Conservation (phyloP, 2,888 invertebrate species). For the Parnassius smintheus region DNA sequence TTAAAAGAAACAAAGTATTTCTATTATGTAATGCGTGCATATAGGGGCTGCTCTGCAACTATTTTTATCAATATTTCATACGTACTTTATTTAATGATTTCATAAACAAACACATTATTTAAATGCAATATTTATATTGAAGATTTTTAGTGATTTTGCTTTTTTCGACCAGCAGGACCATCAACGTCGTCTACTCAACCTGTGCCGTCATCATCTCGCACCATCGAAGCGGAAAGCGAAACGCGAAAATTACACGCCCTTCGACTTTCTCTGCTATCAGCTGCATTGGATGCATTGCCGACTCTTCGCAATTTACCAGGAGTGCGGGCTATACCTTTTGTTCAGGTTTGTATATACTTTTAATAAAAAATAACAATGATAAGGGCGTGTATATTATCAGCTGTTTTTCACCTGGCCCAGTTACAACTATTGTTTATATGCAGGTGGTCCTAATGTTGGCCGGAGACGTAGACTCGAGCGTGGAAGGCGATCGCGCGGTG, state of each 20-base stretch:
- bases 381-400: no score
- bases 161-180: constrained; percentile 51
- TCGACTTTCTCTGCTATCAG: constrained; percentile 86
- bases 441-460: constrained; percentile 93
- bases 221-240: constrained; percentile 66
- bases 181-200: constrained; percentile 60
- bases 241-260: constrained; percentile 84
- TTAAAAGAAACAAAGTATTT: no score
- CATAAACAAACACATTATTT: no score
- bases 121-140: no score
- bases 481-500: constrained; percentile 89
- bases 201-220: constrained; percentile 57
- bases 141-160: constrained; percentile 19
- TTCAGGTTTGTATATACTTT: constrained; percentile 83
- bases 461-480: constrained; percentile 92
- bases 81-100: no score
- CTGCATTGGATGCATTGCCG: constrained; percentile 89
- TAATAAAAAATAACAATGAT: background rate
- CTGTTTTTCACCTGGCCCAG: no score
- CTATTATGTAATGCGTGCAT: no score
- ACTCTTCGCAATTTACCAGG: constrained; percentile 89
- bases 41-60: no score
- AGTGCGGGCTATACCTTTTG: constrained; percentile 92
- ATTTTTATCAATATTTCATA: no score
- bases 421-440: background rate